Evolutionary conservation across 2,888 invertebrate species (phyloP), one percentile per base, ranked within the genome.

Genomic region (Dioctria rufipes): DNA sequence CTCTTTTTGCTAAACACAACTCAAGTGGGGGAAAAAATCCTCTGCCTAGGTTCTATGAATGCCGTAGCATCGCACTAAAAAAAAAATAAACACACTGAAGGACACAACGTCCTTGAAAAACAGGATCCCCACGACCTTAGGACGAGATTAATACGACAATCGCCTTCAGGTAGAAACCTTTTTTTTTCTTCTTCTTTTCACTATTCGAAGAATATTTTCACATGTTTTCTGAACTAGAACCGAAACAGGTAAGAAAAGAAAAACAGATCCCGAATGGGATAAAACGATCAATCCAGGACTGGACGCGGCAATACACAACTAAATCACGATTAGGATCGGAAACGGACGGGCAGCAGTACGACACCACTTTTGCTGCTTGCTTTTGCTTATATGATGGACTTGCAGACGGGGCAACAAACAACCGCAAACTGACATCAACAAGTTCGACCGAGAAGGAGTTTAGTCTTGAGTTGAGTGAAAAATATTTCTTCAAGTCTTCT

Each of bases 351-450:
- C 63, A 77, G 13, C 66, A n/a, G 25, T 25, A 61, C 13, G 37
- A 65, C 65, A 65, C 65, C 65, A 13, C 37, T 25, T 25, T 25
- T 25, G 25, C 25, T 46, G 43, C 42, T 66, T 8, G 43, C 66
- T 25, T 25, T 66, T 8, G 43, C 66, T 25, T 25, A 25, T 25
- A 25, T 25, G 25, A 40, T 54, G n/a, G 43, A 51, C 78, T 13
- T 67, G 46, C 78, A 66, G 66, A 54, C 66, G 78, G 78, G 58
- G 58, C 78, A 78, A 78, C 78, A 78, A 67, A 78, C 78, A 67
- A 67, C 78, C 78, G 78, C 78, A 67, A 78, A 78, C 78, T 78
- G 78, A 54, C 77, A 77, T 61, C 63, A 9, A 46, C 77, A 77
- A 77, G 77, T 63, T 77, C 77, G 77, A 63, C 49, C 49, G 77